Evolutionary conservation across 2,113 vertebrate species (phyloP).

Genomic region (Eupsittula cactorum): DNA sequence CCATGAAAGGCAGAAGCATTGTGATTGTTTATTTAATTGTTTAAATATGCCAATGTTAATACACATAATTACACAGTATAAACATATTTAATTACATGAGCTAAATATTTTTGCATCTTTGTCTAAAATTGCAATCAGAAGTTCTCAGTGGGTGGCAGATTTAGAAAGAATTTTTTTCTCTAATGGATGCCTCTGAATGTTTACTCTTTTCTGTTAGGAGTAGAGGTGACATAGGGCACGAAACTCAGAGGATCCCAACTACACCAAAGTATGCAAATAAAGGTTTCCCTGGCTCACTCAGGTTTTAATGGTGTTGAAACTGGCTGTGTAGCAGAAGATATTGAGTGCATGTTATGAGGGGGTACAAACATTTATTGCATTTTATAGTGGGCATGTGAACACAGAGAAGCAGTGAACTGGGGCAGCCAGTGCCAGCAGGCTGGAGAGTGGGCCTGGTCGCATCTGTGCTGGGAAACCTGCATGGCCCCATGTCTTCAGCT

Average conservation of each 20-base stretch:
- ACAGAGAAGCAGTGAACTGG: not conserved
- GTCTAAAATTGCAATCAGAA: constrained; percentile 41
- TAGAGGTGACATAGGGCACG: not conserved
- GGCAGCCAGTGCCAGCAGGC: not conserved
- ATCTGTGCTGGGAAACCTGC: not conserved
- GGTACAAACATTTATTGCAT: not conserved
- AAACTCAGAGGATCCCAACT: not conserved
- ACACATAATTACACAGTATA: constrained; percentile 6
- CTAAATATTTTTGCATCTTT: not conserved
- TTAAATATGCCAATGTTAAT: not conserved
- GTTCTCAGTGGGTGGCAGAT: constrained; percentile 36
- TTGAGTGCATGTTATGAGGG: not conserved
- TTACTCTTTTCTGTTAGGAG: not conserved
- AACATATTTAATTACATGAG: constrained; percentile 47
- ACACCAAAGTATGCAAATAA: not conserved
- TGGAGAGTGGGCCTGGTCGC: not conserved
- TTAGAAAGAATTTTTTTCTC: not conserved
- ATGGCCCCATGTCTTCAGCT: not conserved
- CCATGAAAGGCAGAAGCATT: not conserved
- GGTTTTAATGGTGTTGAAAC: not conserved
- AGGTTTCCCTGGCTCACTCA: not conserved
- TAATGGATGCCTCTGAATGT: not conserved
- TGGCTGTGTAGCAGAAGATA: not conserved
- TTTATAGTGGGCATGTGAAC: not conserved
- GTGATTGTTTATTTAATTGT: not conserved